Conservation (phyloP, 2,797 vertebrate species). For the Glossophaga mutica region DNA sequence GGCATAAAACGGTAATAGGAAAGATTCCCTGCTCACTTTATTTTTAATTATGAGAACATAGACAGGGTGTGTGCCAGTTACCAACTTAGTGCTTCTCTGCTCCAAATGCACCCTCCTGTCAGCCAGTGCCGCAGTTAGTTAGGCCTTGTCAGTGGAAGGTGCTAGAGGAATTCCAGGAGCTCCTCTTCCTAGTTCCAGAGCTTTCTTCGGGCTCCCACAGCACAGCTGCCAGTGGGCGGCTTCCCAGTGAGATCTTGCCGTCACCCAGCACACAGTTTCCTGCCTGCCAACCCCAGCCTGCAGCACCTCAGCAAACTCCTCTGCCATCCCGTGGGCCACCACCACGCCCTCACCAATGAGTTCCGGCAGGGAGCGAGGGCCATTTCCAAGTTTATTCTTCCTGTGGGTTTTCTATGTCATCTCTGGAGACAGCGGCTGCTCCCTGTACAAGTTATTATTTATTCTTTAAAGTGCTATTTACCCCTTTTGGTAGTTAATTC, state of each 20-base stretch:
- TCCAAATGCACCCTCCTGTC: background rate
- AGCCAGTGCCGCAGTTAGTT: background rate
- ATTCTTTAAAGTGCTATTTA: background rate
- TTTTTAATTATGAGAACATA: constrained; percentile 45
- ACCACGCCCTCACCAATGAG: background rate
- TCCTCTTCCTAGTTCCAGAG: background rate
- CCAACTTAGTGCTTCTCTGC: background rate
- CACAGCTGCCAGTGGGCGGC: background rate
- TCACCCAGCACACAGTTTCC: background rate
- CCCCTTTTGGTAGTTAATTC: background rate
- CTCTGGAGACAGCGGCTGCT: background rate
- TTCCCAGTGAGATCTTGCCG: background rate
- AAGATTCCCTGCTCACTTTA: background rate
- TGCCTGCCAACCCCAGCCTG: background rate
- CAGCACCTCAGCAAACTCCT: background rate
- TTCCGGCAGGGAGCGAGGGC: background rate
- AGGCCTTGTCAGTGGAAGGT: background rate
- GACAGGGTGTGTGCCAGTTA: background rate
- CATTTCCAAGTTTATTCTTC: background rate
- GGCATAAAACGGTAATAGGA: background rate
- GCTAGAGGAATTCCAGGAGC: background rate
- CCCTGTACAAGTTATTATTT: background rate
- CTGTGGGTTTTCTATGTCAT: background rate
- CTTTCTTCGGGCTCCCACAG: background rate
- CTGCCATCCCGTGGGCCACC: background rate